These are phyloP conservation scores for Rhinella marina DNA, from an alignment of 2,797 vertebrate species.

Conservation along the genomic window DNA sequence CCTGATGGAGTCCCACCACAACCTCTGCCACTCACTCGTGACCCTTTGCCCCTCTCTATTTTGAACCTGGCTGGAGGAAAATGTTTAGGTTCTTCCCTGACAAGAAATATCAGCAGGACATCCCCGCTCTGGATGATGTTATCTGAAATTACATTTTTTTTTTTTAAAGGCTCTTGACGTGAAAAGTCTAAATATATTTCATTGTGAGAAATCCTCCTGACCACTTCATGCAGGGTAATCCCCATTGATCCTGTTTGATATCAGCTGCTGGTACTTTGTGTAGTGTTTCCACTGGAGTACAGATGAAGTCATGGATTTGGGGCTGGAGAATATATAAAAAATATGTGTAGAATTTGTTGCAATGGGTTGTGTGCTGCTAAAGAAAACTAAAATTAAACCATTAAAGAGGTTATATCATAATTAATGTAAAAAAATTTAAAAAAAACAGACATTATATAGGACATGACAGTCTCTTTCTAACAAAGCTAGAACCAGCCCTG, in stretches of 20 bases:
- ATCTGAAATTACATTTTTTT: slow-evolving; percentile 29
- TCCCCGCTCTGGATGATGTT: neutral
- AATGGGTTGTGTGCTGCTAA: too few relatives aligned
- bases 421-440: too few relatives aligned
- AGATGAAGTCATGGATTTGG: neutral
- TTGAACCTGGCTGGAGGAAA: slow-evolving; percentile 33
- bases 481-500: too few relatives aligned
- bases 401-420: too few relatives aligned
- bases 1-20: neutral
- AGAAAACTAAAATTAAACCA: too few relatives aligned
- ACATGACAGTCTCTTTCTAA: too few relatives aligned
- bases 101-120: slow-evolving; percentile 44
- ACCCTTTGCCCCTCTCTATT: slow-evolving; percentile 26
- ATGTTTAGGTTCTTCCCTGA: slow-evolving; percentile 31
- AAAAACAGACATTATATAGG: too few relatives aligned
- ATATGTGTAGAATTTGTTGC: too few relatives aligned
- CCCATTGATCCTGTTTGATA: neutral
- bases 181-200: slow-evolving; percentile 38
- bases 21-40: slow-evolving; percentile 27
- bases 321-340: neutral
- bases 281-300: neutral
- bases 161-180: neutral
- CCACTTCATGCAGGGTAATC: neutral
- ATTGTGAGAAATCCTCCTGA: neutral
- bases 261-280: neutral